A percentile compares a stretch with the other conserved stretches of the same genome.
Conservation (phyloP, 1,140 invertebrate genomes). For the Phthorimaea operculella region DNA sequence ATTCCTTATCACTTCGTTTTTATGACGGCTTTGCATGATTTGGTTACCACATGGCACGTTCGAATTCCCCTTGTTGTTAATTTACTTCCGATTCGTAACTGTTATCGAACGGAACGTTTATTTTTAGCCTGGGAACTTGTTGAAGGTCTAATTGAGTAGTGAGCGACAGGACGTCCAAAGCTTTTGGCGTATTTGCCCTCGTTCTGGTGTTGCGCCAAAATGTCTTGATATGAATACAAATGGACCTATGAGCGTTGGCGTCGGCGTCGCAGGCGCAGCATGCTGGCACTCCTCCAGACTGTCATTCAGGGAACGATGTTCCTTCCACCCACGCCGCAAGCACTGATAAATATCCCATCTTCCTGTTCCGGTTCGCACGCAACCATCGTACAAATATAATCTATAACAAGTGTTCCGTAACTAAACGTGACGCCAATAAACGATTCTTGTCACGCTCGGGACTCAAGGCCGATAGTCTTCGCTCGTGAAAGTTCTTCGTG, state of each 20-base stretch:
- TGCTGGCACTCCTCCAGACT: slow-evolving; percentile 33
- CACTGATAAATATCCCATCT: slow-evolving; percentile 26
- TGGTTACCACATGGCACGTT: too few species aligned
- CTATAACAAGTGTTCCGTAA: slow-evolving; percentile 18
- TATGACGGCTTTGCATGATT: too few species aligned
- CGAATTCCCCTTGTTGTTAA: too few species aligned
- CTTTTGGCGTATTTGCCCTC: slow-evolving; percentile 40
- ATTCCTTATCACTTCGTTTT: too few species aligned
- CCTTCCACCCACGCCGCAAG: slow-evolving; percentile 23
- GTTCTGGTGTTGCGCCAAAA: slow-evolving; percentile 44
- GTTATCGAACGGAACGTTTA: too few species aligned
- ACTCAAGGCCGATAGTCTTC: slow-evolving; percentile 1
- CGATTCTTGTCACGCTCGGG: slow-evolving; percentile 6
- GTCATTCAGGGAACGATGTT: slow-evolving; percentile 40
- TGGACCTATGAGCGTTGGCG: slow-evolving; percentile 10
- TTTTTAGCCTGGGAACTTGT: too few species aligned
- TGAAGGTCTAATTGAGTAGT: neutral
- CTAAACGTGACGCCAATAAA: slow-evolving; percentile 11
- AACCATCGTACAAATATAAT: slow-evolving; percentile 10
- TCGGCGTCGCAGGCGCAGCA: slow-evolving; percentile 21
- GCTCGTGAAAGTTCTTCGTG: slow-evolving; percentile 33
- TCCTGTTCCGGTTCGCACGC: slow-evolving; percentile 41
- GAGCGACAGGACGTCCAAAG: slow-evolving; percentile 15
- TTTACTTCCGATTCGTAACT: too few species aligned
- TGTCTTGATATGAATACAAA: slow-evolving; percentile 8